A percentile compares a stretch with the other conserved stretches of the same genome.
phyloP scores from a whole-genome alignment of 2,113 vertebrate species.

The Zosterops pallidus region DNA sequence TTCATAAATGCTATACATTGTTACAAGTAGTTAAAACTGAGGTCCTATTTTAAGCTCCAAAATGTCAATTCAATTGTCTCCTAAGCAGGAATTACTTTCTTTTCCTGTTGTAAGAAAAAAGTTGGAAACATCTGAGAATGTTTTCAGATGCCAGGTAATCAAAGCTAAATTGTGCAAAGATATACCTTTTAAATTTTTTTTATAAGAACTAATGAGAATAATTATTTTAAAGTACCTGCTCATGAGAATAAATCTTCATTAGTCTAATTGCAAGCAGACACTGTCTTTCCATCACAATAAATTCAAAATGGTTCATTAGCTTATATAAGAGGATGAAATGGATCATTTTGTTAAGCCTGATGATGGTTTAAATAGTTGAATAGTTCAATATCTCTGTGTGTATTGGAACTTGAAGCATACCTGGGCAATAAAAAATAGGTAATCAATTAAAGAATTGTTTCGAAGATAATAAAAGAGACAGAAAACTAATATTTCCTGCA shows the following conservation, averaged over 20 bases:
- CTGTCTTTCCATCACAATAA: slow-evolving; percentile 63
- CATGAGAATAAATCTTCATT: slow-evolving; percentile 60
- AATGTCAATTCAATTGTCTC: not conserved
- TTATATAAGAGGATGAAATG: slow-evolving; percentile 50
- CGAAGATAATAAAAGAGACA: not conserved
- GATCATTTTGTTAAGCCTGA: slow-evolving; percentile 40
- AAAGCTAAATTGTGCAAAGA: slow-evolving; percentile 51
- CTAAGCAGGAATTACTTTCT: slow-evolving; percentile 7
- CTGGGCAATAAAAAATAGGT: not conserved
- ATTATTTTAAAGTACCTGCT: slow-evolving; percentile 69
- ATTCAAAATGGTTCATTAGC: slow-evolving; percentile 67
- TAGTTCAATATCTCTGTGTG: not conserved
- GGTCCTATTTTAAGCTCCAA: not conserved
- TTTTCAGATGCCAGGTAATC: slow-evolving; percentile 66
- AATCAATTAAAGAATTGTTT: not conserved
- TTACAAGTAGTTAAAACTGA: not conserved
- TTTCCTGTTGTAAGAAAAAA: slow-evolving; percentile 27
- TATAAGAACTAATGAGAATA: slow-evolving; percentile 50
- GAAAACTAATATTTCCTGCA: not conserved
- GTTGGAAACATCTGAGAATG: slow-evolving; percentile 46
- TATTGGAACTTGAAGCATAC: not conserved
- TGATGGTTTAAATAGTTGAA: slow-evolving; percentile 37
- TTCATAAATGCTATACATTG: not conserved
- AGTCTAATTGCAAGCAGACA: slow-evolving; percentile 63
- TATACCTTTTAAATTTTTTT: not conserved